Base-by-base conservation (phyloP, 2,113 vertebrate genomes). In the Prietella phreatophila region DNA sequence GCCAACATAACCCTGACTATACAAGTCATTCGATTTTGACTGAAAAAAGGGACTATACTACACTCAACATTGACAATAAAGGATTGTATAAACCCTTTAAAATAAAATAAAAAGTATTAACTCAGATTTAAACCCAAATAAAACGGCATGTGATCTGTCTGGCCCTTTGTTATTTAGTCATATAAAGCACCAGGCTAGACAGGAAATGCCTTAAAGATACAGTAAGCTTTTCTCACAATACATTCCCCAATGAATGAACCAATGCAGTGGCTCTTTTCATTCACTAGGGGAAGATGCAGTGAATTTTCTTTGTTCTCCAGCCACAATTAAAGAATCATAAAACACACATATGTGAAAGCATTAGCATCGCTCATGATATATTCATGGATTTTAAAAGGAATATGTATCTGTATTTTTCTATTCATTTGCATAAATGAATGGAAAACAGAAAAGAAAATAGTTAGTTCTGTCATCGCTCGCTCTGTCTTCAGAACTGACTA, bases 181-280 rank as follows among this genome's bases (percentile, higher is more conserved):
- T 82, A 36, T 67, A 67, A 83, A 50, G 39, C 53, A 61, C 4
- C 65, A 61, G 47, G 36, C 63, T 82, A 78, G 71, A 81, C 89
- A 65, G 89, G 89, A 90, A 90, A 88, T 88, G 79, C 86, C 69
- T 90, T 88, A 88, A 88, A 83, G 84, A 76, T 27, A 80, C 86
- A 83, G 80, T 69, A 71, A 56, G 20, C 47, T 15, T 55, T 82
- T 76, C 61, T 71, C 86, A 82, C 76, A 69, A 83, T 73, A 75
- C 47, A 30, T 56, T 65, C 58, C 58, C 42, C 25, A 82, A 33
- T 67, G 67, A 85, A 85, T 73, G 55, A 81, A 81, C 8, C 36
- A 73, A 53, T 67, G 53, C 47, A 55, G 39, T 30, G 8, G 22
- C 65, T 88, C 83, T 13, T 58, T 71, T 85, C 63, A 56, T 75